Evolutionary conservation across 1,140 invertebrate species (phyloP), one percentile per base, ranked within the genome.

Genomic region (Ceratosolen solmsi): DNA sequence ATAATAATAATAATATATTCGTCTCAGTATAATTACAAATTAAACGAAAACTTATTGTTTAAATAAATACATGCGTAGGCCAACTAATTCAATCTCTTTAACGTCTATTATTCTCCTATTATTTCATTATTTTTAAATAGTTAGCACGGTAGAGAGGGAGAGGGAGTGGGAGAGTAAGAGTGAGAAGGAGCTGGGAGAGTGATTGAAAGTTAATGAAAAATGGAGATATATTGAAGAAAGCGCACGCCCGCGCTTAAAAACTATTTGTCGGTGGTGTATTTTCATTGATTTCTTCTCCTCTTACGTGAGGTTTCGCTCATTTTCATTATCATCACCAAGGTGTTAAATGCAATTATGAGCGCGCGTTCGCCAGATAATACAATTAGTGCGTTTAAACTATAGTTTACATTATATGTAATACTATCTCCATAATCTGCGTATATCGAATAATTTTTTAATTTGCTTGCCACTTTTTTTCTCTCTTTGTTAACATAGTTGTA

Each of bases 31-130:
- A 82, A 82, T 82, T 82, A 82, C 80, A 82, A 73, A 46, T 77
- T 71, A 71, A 82, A 73, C 80, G 56, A 82, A 77, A 63, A 41
- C 75, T 73, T 82, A 82, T 54, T 82, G 68, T 51, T 51, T 82
- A 82, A 82, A 82, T 77, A 82, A 82, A 82, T 77, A 82, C 80
- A 77, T 82, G 80, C 80, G 63, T 82, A 65, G 51, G 36, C 33
- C 58, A 63, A 77, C 38, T 25, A 17, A 58, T 58, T 49, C 27
- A 22, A 56, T 71, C 54, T 71, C 65, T 77, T 77, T 49, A 0
- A 82, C n/a, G 54, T 76, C 51, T 75, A 79, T n/a, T 58, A 38
- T 56, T 68, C 72, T 81, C 49, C 46, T 60, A 77, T 41, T 82
- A 25, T 77, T 82, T 72, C 58, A 76, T 36, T 71, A 17, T 78